Conservation (phyloP, 2,888 invertebrate genomes). For the Catonia carolina region DNA sequence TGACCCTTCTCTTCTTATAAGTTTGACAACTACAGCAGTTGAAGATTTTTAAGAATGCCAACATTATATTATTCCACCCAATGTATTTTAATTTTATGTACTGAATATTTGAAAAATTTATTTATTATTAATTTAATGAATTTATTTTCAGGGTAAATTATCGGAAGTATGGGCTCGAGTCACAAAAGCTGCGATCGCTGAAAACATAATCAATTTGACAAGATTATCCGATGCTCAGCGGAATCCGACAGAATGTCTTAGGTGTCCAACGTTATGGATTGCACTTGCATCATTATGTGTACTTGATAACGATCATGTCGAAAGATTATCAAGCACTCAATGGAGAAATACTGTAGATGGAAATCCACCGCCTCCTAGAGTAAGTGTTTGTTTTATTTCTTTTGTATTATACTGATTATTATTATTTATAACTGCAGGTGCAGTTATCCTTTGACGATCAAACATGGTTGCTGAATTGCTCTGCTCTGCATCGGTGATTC, state of each 20-base stretch:
- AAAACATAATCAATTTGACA: slow-evolving; percentile 76
- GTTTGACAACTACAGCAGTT: no score
- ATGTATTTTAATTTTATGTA: no score
- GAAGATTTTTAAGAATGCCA: no score
- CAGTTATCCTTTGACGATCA: no score
- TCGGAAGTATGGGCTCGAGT: slow-evolving; percentile 79
- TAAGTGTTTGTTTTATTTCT: slow-evolving; percentile 27
- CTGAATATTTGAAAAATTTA: no score
- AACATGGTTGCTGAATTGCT: no score
- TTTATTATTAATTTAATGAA: no score
- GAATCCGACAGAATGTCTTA: slow-evolving; percentile 68
- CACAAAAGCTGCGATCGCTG: slow-evolving; percentile 81
- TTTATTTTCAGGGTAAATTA: slow-evolving; percentile 62
- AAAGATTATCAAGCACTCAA: slow-evolving; percentile 68
- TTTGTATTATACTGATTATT: neutral
- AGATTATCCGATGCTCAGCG: slow-evolving; percentile 70
- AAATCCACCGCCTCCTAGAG: slow-evolving; percentile 38
- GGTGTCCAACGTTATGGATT: slow-evolving; percentile 82
- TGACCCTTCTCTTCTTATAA: no score
- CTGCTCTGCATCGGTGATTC: no score
- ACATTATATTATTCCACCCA: no score
- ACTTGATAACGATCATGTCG: slow-evolving; percentile 84
- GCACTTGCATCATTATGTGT: slow-evolving; percentile 90
- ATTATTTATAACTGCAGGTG: no score
- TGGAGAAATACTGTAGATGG: slow-evolving; percentile 57